A percentile compares a stretch with the other conserved stretches of the same genome.
phyloP scores from a whole-genome alignment of 2,888 invertebrate species.

The Brachypalpus laphriformis region DNA sequence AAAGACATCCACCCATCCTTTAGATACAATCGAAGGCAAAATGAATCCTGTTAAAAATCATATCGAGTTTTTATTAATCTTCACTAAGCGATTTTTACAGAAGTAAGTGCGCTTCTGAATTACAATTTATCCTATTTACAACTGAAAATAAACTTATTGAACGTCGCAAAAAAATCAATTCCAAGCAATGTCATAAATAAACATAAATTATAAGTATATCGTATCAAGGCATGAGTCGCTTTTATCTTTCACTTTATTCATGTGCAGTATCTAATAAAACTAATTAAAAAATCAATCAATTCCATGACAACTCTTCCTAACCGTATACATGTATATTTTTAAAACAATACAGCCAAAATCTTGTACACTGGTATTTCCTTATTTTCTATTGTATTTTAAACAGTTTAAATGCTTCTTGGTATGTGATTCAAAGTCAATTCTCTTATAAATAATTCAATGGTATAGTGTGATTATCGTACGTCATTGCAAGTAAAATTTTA shows the following conservation, averaged over 20 bases:
- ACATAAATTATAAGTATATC: conserved; percentile 14
- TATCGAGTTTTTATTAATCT: too few species aligned
- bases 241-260: conserved; percentile 28
- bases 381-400: conserved; percentile 20
- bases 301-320: conserved; percentile 39
- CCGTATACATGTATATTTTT: conserved; percentile 25
- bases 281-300: conserved; percentile 47
- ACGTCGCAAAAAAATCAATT: background rate
- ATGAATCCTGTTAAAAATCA: too few species aligned
- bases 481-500: conserved; percentile 80
- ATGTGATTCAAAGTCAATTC: conserved; percentile 30
- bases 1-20: conserved; percentile 44
- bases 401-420: conserved; percentile 40
- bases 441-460: conserved; percentile 46
- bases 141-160: background rate
- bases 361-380: conserved; percentile 45
- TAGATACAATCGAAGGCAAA: too few species aligned
- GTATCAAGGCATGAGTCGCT: conserved; percentile 4
- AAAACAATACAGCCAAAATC: conserved; percentile 36
- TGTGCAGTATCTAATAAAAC: conserved; percentile 10
- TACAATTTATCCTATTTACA: background rate
- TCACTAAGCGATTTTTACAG: too few species aligned
- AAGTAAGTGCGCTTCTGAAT: background rate
- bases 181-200: conserved; percentile 9
- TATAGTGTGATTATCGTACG: conserved; percentile 13